Conservation (phyloP, 2,797 vertebrate genomes). For the Urocyon cinereoargenteus region DNA sequence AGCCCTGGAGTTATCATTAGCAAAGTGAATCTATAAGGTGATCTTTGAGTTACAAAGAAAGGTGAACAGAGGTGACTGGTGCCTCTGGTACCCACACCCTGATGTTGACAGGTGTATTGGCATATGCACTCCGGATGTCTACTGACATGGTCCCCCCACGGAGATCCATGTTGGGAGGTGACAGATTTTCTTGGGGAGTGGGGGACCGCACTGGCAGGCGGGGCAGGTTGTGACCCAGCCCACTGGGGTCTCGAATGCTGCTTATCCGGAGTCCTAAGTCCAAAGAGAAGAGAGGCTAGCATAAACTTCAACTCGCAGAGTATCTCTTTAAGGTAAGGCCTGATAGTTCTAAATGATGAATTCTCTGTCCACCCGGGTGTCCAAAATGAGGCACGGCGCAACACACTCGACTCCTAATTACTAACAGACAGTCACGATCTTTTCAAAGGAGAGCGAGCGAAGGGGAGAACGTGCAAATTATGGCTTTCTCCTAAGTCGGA, state of each 20-base stretch:
- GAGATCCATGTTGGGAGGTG: fast-evolving
- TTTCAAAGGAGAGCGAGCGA: neutral
- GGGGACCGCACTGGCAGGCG: neutral
- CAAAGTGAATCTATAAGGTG: fast-evolving
- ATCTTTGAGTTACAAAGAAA: neutral
- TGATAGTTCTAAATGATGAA: fast-evolving
- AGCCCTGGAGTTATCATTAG: fast-evolving
- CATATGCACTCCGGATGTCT: fast-evolving
- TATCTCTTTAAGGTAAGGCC: neutral
- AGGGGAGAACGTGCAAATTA: neutral
- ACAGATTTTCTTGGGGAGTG: fast-evolving
- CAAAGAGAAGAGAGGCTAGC: neutral
- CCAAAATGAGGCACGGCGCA: fast-evolving
- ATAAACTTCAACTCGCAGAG: too few relatives aligned
- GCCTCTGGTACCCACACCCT: neutral
- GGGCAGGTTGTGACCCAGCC: neutral
- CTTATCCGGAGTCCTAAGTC: fast-evolving
- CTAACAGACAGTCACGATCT: conserved; percentile 46
- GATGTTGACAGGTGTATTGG: fast-evolving
- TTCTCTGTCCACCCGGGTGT: neutral
- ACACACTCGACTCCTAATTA: neutral
- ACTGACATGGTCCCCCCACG: fast-evolving
- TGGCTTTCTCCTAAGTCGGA: neutral
- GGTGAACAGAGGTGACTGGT: neutral
- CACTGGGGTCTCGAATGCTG: fast-evolving